These are phyloP conservation scores for Hypsopygia costalis DNA, from an alignment of 2,888 invertebrate species.

Conservation along the genomic window DNA sequence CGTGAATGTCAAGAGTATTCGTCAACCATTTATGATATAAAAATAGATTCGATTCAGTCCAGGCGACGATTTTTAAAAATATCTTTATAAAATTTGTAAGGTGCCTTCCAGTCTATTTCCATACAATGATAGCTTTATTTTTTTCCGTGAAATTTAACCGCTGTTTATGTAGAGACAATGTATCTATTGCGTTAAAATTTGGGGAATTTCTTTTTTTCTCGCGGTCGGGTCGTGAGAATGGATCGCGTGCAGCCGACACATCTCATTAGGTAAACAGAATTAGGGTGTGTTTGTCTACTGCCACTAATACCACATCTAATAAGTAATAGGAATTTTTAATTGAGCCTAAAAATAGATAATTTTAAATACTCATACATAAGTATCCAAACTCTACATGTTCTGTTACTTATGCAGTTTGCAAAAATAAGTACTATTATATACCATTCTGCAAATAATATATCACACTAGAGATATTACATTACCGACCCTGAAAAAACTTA, in stretches of 20 bases:
- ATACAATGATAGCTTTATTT: conserved; percentile 34
- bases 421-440: no score
- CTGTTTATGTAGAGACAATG: conserved; percentile 72
- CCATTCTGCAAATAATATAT: no score
- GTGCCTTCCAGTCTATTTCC: conserved; percentile 28
- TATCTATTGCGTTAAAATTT: conserved; percentile 69
- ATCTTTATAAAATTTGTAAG: no score
- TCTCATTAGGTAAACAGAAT: conserved; percentile 70
- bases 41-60: no score
- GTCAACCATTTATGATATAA: no score
- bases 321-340: conserved; percentile 14
- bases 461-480: no score
- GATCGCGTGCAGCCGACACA: conserved; percentile 58
- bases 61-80: no score
- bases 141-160: conserved; percentile 59
- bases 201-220: conserved; percentile 58
- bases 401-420: no score
- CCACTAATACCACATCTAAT: conserved; percentile 28
- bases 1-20: conserved; percentile 1
- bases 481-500: no score
- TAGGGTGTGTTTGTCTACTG: conserved; percentile 47
- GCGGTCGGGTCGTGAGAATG: conserved; percentile 69
- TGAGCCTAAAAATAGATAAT: no score
- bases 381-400: no score
- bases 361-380: no score